Evolutionary conservation across 2,888 invertebrate genomes (phyloP).

Genomic region (Leptopilina drosophilae): DNA sequence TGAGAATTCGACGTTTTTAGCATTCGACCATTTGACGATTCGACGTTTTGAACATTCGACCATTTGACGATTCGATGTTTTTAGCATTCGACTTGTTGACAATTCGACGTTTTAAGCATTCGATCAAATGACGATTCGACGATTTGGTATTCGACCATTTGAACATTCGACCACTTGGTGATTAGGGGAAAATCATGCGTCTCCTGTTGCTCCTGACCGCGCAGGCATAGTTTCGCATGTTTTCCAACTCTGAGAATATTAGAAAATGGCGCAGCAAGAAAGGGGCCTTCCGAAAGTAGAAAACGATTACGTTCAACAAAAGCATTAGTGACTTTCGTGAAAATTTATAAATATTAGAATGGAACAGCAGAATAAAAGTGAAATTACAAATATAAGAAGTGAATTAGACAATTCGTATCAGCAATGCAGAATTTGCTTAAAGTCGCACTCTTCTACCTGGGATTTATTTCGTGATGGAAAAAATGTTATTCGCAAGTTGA

Average conservation of each 20-base stretch:
- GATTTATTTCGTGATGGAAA: constrained; percentile 18
- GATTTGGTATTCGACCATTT: too few relatives aligned
- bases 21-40: too few relatives aligned
- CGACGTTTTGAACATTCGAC: too few relatives aligned
- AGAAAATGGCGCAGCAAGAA: constrained; percentile 11
- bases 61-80: too few relatives aligned
- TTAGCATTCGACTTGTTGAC: too few relatives aligned
- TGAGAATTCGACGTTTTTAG: too few relatives aligned
- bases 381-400: background rate
- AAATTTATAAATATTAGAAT: background rate
- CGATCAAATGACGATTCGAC: too few relatives aligned
- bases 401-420: background rate
- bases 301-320: background rate
- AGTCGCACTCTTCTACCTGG: background rate
- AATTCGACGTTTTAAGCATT: too few relatives aligned
- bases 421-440: constrained; percentile 31
- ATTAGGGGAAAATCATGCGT: too few relatives aligned
- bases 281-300: background rate
- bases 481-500: constrained; percentile 19
- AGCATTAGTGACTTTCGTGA: background rate
- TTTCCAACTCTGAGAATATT: background rate
- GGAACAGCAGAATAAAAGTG: background rate
- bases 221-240: too few relatives aligned
- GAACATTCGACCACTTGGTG: too few relatives aligned
- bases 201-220: too few relatives aligned